Evolutionary conservation across 2,797 vertebrate genomes (phyloP), one percentile per base, ranked within the genome.

Genomic region (Fistularia commersonii): DNA sequence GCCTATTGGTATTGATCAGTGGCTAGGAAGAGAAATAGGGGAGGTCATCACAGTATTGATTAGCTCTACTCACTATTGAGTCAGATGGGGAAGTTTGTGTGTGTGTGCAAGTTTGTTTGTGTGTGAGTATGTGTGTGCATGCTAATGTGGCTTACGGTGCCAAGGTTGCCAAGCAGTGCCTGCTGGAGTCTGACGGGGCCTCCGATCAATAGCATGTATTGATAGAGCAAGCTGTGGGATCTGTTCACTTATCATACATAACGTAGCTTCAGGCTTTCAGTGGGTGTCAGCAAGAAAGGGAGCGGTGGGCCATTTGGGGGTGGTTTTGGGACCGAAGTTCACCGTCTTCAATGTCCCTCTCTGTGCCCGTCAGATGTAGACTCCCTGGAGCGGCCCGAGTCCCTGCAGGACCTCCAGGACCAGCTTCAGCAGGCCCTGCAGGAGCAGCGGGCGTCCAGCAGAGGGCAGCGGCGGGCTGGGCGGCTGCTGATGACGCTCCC

Each of bases 401-500:
- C 71, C 0, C 69, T 90, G 52, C 88, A 86, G 66, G 8, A 55
- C 11, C 81, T 90, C 37, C 87, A 88, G 82, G 89, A 90, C 6
- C 53, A 33, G 5, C 87, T 90, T 6, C 88, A 90, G 0, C 87
- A 89, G 43, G 87, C 88, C 0, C 75, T 90, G 47, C 87, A 87
- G 81, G 87, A 90, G 8, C 73, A 81, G 8, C 84, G 86, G 79
- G 40, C 50, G 11, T 55, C 65, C 37, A 71, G 33, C 14, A 8
- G 36, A 4, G 86, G 84, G 34, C 67, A 55, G 8, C 86, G 61
- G 36, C 79, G 89, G 0, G 78, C 68, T 0, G 89, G 89, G 0
- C 75, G 81, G 0, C 76, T 90, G 50, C 84, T 90, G 8, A 87
- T 90, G 88, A 90, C 72, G 23, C 83, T 90, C 11, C 89, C 88